phyloP scores from a whole-genome alignment of 2,113 vertebrate genomes.

The Clarias magur region DNA sequence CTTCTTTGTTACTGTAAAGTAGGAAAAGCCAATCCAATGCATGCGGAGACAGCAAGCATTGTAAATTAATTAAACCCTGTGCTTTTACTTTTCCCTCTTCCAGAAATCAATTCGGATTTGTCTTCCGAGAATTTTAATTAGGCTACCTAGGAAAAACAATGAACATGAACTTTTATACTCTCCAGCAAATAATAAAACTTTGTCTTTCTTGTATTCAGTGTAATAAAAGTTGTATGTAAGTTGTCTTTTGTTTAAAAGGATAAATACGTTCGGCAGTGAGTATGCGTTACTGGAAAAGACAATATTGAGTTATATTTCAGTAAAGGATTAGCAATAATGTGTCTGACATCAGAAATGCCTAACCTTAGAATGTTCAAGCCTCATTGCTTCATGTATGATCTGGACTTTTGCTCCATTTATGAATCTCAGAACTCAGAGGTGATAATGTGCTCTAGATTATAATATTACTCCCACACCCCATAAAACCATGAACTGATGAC shows the following conservation, averaged over 20 bases:
- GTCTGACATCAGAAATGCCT: not conserved
- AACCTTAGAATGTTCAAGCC: not conserved
- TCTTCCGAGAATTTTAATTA: constrained; percentile 39
- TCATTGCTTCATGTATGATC: constrained; percentile 30
- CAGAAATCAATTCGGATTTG: constrained; percentile 53
- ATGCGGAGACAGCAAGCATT: constrained; percentile 58
- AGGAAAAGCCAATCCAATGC: constrained; percentile 54
- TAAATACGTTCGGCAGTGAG: not conserved
- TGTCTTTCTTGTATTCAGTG: not conserved
- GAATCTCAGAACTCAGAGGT: constrained; percentile 30
- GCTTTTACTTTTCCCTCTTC: constrained; percentile 50
- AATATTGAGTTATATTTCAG: constrained; percentile 2
- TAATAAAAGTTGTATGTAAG: constrained; percentile 16
- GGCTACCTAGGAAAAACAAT: constrained; percentile 23
- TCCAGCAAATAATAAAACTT: constrained; percentile 21
- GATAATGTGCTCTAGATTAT: constrained; percentile 49
- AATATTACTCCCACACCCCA: constrained; percentile 39
- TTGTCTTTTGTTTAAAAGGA: not conserved
- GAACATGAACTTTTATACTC: constrained; percentile 16
- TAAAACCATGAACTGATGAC: constrained; percentile 43
- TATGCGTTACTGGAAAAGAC: not conserved
- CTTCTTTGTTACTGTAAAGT: constrained; percentile 58
- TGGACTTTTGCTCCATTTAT: constrained; percentile 28
- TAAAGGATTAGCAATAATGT: constrained; percentile 19
- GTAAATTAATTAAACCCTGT: constrained; percentile 58